Evolutionary conservation across 1,140 invertebrate species (phyloP).

Genomic region (Conus ventricosus): DNA sequence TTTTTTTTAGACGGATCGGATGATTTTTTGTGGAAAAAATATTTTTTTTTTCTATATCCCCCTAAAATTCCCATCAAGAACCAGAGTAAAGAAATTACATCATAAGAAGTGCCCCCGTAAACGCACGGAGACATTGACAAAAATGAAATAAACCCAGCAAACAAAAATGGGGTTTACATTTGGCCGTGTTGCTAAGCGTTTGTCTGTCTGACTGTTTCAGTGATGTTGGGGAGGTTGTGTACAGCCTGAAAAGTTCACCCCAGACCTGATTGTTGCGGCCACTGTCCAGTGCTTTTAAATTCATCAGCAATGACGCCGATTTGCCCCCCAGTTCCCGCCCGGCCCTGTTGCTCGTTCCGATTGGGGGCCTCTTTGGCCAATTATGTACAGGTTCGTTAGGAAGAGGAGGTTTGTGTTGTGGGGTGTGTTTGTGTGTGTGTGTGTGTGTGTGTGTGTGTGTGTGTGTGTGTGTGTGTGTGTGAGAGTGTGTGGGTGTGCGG

Average conservation of each 20-base stretch:
- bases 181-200: no score
- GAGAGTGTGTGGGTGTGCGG: no score
- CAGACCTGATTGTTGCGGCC: constrained; percentile 84
- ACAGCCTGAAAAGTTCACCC: constrained; percentile 84
- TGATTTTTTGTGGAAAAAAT: no score
- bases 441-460: not conserved
- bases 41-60: no score
- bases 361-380: constrained; percentile 80
- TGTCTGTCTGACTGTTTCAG: constrained; percentile 72
- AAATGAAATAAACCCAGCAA: no score
- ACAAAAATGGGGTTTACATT: no score
- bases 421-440: not conserved
- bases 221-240: constrained; percentile 83
- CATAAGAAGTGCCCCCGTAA: no score
- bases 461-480: no score
- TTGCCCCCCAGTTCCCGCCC: constrained; percentile 79
- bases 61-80: no score
- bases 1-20: no score
- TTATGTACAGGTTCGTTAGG: constrained; percentile 55
- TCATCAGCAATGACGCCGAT: constrained; percentile 79
- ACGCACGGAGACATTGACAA: no score
- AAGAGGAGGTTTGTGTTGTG: not conserved
- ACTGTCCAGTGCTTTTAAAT: constrained; percentile 85
- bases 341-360: constrained; percentile 82
- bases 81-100: no score